Percentiles rank a stretch among this genome's conserved stretches.
phyloP scores from a whole-genome alignment of 1,140 invertebrate genomes.

The Agrilus planipennis region DNA sequence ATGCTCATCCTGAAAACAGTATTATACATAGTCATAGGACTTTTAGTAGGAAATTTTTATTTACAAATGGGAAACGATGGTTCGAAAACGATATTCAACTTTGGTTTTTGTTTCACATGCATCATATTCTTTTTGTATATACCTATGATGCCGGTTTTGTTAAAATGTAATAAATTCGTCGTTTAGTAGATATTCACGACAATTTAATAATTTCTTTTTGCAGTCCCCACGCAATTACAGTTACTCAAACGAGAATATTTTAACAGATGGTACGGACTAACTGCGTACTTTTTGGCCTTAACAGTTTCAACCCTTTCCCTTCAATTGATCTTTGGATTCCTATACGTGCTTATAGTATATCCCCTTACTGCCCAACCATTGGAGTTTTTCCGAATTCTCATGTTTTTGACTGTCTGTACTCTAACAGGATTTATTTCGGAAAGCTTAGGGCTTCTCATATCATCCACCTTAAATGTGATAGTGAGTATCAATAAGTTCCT shows the following conservation, averaged over 20 bases:
- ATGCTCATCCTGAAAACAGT: conserved; percentile 55
- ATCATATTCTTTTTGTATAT: conserved; percentile 66
- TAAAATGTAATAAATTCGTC: conserved; percentile 53
- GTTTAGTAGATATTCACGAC: too few species aligned
- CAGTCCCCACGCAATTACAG: conserved; percentile 81
- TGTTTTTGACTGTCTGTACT: conserved; percentile 55
- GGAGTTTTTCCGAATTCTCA: conserved; percentile 57
- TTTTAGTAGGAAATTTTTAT: conserved; percentile 57
- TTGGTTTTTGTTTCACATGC: conserved; percentile 68
- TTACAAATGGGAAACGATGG: conserved; percentile 61
- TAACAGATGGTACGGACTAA: conserved; percentile 87
- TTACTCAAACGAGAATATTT: conserved; percentile 83
- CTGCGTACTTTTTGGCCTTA: conserved; percentile 79
- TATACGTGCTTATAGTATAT: conserved; percentile 76
- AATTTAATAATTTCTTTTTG: conserved; percentile 35
- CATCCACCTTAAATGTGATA: conserved; percentile 54
- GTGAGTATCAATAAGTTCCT: conserved; percentile 39
- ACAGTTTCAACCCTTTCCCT: conserved; percentile 59
- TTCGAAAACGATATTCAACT: conserved; percentile 69
- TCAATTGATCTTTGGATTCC: conserved; percentile 58
- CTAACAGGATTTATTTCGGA: conserved; percentile 61
- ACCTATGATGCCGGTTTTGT: conserved; percentile 64
- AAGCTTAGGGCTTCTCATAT: conserved; percentile 59
- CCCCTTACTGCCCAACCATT: conserved; percentile 76
- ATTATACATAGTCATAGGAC: conserved; percentile 54